phyloP scores from a whole-genome alignment of 2,113 vertebrate species.

The Periophthalmodon schlosseri region DNA sequence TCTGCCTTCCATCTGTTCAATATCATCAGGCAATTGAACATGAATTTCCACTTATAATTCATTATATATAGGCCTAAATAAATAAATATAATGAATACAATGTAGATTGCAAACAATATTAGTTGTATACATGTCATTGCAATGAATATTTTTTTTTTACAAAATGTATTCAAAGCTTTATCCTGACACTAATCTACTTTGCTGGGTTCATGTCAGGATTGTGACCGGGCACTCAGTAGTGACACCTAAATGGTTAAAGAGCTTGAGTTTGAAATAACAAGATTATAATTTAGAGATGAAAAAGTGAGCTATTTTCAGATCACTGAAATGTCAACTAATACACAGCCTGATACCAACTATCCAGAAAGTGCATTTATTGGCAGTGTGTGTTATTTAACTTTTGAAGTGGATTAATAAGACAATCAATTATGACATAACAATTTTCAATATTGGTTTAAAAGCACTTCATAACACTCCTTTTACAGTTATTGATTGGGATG shows the following conservation, averaged over 20 bases:
- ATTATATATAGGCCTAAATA: too few species aligned
- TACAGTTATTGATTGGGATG: not conserved
- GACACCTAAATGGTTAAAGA: constrained; percentile 41
- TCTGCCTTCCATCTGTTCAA: not conserved
- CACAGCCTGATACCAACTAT: not conserved
- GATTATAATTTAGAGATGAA: not conserved
- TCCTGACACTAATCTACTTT: constrained; percentile 24
- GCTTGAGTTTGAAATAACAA: constrained; percentile 34
- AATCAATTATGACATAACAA: not conserved
- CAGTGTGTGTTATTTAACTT: not conserved
- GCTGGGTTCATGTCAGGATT: constrained; percentile 12
- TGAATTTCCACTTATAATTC: not conserved
- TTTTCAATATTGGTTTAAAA: not conserved
- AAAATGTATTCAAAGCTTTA: not conserved
- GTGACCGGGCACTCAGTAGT: constrained; percentile 22
- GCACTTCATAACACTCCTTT: not conserved
- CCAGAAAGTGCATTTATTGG: not conserved
- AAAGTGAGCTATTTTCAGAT: not conserved
- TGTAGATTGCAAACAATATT: too few species aligned
- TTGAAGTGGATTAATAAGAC: not conserved
- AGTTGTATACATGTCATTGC: not conserved
- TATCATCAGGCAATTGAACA: not conserved
- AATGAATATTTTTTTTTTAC: not conserved
- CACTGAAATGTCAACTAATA: not conserved
- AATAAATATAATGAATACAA: too few species aligned